These are phyloP conservation scores for Drosophila limbata DNA, from an alignment of 2,888 invertebrate species.

Conservation along the genomic window DNA sequence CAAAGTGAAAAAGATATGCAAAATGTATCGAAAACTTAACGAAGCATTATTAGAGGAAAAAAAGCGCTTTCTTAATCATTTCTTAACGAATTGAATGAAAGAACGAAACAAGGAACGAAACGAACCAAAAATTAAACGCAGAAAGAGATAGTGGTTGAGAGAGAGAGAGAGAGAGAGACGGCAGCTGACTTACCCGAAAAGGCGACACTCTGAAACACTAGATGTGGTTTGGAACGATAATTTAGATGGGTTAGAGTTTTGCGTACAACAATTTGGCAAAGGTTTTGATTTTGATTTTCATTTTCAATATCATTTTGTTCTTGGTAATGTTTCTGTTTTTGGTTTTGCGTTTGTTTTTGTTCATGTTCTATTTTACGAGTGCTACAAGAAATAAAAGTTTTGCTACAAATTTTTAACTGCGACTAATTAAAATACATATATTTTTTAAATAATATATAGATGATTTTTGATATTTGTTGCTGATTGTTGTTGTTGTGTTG, in stretches of 20 bases:
- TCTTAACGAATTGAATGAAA: slow-evolving; percentile 1
- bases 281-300: slow-evolving; percentile 28
- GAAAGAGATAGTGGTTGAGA: neutral
- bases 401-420: slow-evolving; percentile 47
- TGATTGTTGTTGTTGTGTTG: slow-evolving; percentile 33
- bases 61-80: slow-evolving; percentile 5
- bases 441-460: slow-evolving; percentile 14
- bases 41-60: neutral
- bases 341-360: slow-evolving; percentile 31
- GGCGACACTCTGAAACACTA: slow-evolving; percentile 98
- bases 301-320: slow-evolving; percentile 7
- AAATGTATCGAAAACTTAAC: neutral
- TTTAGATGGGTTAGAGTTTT: slow-evolving; percentile 85
- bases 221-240: slow-evolving; percentile 84
- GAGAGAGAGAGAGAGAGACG: slow-evolving; percentile 10
- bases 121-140: slow-evolving; percentile 20
- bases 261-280: slow-evolving; percentile 83
- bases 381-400: slow-evolving; percentile 53
- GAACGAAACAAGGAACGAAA: slow-evolving; percentile 3
- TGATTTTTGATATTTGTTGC: slow-evolving; percentile 35
- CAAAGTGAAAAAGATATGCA: slow-evolving; percentile 18
- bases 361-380: slow-evolving; percentile 39
- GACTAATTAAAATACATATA: slow-evolving; percentile 26
- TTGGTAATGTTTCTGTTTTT: slow-evolving; percentile 12
- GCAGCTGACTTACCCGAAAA: slow-evolving; percentile 93